These are phyloP conservation scores for Nasonia longicornis DNA, from an alignment of 1,140 invertebrate genomes.

Conservation along the genomic window DNA sequence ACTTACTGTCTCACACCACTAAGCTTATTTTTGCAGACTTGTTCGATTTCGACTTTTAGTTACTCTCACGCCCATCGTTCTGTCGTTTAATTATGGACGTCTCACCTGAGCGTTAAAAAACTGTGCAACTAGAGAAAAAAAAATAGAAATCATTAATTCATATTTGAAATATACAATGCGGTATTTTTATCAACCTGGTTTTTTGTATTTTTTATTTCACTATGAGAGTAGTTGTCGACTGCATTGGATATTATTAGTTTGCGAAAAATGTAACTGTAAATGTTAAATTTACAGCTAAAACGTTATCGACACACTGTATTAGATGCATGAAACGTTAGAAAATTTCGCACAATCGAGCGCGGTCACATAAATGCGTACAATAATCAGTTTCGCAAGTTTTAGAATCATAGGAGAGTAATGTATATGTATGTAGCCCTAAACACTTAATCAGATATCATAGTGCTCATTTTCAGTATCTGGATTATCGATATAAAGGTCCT, in stretches of 20 bases:
- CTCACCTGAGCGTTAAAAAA: not conserved
- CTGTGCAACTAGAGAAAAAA: not conserved
- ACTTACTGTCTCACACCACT: conserved; percentile 54
- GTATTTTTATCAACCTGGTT: not conserved
- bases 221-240: not conserved
- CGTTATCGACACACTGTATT: not conserved
- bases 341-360: not conserved
- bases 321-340: conserved; percentile 42
- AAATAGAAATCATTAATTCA: not conserved
- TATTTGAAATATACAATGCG: conserved; percentile 35
- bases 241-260: not conserved
- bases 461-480: too few species aligned
- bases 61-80: conserved; percentile 22
- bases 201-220: not conserved
- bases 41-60: conserved; percentile 44
- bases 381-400: conserved; percentile 1
- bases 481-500: too few species aligned
- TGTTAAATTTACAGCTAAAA: not conserved
- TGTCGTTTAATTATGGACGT: not conserved
- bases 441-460: too few species aligned
- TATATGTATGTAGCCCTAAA: too few species aligned
- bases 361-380: not conserved
- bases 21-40: conserved; percentile 48
- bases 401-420: not conserved
- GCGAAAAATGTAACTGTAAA: not conserved